A percentile compares a stretch with the other conserved stretches of the same genome.
Evolutionary conservation across 1,140 invertebrate genomes (phyloP).

Genomic region (Cydia fagiglandana): DNA sequence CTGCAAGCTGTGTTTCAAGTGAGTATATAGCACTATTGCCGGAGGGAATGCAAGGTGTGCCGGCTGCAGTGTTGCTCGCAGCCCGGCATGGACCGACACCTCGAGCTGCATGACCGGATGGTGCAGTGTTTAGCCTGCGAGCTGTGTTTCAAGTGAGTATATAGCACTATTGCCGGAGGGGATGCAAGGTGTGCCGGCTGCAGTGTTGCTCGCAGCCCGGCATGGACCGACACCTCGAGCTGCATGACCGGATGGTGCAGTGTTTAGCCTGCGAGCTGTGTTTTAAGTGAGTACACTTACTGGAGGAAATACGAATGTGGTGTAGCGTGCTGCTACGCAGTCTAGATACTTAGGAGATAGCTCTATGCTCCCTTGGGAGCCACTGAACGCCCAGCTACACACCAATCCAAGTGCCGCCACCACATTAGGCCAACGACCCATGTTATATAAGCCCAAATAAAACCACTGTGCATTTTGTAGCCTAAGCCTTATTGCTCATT

Average conservation of each 20-base stretch:
- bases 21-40: background rate
- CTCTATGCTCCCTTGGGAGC: too few relatives aligned
- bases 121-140: constrained; percentile 11
- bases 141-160: too few relatives aligned
- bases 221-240: background rate
- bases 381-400: too few relatives aligned
- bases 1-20: constrained; percentile 11
- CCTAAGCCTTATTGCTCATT: too few relatives aligned
- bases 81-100: background rate
- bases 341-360: too few relatives aligned
- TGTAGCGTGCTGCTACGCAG: too few relatives aligned
- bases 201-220: background rate
- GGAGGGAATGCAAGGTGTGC: background rate
- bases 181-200: background rate
- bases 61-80: background rate
- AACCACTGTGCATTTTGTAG: too few relatives aligned
- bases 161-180: background rate
- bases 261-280: background rate
- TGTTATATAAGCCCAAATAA: too few relatives aligned
- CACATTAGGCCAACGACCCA: too few relatives aligned
- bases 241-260: background rate
- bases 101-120: background rate
- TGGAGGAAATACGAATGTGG: background rate
- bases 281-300: background rate
- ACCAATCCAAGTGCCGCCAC: too few relatives aligned